Base-by-base conservation (phyloP, 1,140 invertebrate genomes). In the Drosophila eugracilis region DNA sequence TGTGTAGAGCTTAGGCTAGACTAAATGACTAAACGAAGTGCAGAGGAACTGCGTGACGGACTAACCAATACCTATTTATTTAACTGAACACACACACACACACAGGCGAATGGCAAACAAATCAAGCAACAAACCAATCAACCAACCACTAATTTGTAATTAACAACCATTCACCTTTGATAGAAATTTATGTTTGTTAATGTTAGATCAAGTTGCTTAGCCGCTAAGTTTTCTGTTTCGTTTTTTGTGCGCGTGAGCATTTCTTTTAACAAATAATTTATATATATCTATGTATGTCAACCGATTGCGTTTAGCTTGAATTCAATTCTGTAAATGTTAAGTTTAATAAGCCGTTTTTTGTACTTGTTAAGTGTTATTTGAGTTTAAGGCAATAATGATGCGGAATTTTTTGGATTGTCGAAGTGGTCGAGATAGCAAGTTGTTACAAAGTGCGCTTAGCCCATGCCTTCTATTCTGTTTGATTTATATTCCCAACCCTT, bases 361-460 rank as follows among this genome's bases (percentile, higher is more conserved):
- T 85, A 86, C 80, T 32, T 81, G 69, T 81, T 86, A 86, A 86
- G 81, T 86, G 81, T 86, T 86, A 85, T 86, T 88, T 86, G 67
- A 86, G 81, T 86, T 85, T 76, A 80, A 80, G 73, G 28, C 58
- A 50, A 36, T 17, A 47, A 30, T 45, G 30, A 47, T 45, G 45
- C 37, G 57, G 55, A 32, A 48, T 34, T n/a, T n/a, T n/a, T n/a
- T n/a, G n/a, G 19, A 41, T 26, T n/a, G n/a, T n/a, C 36, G 28
- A 9, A 22, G 26, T n/a, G 30, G 30, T 6, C 14, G 30, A 17
- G 50, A 21, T 15, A 55, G 48, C 24, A 50, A 58, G 44, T 59
- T 59, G 62, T 79, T 67, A 67, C 32, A 66, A 75, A 76, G 52
- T 53, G 65, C 57, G 58, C 57, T 59, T 50, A 75, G 32, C 37